Base-by-base conservation (phyloP, 2,113 vertebrate genomes). In the Galbula dea region DNA sequence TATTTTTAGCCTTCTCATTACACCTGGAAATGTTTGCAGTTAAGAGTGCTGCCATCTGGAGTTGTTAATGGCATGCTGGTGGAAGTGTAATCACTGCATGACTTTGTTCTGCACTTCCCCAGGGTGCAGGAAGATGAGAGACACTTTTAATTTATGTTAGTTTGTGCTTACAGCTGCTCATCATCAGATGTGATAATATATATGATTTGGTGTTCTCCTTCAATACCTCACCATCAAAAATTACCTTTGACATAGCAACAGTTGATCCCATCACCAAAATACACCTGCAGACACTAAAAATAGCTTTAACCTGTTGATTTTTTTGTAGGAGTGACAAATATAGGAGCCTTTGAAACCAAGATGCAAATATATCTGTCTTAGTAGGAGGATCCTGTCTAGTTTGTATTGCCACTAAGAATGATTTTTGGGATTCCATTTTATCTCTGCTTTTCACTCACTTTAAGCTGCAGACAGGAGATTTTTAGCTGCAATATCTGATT, bases 1-100 rank as follows among this genome's bases (percentile, higher is more conserved):
- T 94, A 97, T 95, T 90, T 91, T 97, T 93, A 97, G 89, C 79
- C 91, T 88, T 59, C 82, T 88, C 83, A 91, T 95, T 96, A 95
- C 61, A 96, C 89, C 93, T 96, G 93, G 96, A 91, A 91, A 86
- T 80, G 81, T 97, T 89, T 96, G 58, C 79, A 94, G 84, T 75
- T 95, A 89, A 96, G n/a, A 95, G 95, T 95, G 76, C 92, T 95
- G 94, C 94, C 96, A 96, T 96, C 95, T 97, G 97, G 97, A 97
- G 92, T 96, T 96, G 95, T 94, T 97, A 96, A 96, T 96, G 81
- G 86, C 55, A 87, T 92, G 95, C 86, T 95, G 86, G 95, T 95
- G 93, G 79, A 95, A 95, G 90, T 71, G 92, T 96, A 87, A 94
- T 96, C 95, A 96, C 66, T 83, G 82, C 82, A 85, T 93, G 88